Base-by-base conservation (phyloP, 92 coral and sea anemone genomes). In the Phymanthus crucifer region DNA sequence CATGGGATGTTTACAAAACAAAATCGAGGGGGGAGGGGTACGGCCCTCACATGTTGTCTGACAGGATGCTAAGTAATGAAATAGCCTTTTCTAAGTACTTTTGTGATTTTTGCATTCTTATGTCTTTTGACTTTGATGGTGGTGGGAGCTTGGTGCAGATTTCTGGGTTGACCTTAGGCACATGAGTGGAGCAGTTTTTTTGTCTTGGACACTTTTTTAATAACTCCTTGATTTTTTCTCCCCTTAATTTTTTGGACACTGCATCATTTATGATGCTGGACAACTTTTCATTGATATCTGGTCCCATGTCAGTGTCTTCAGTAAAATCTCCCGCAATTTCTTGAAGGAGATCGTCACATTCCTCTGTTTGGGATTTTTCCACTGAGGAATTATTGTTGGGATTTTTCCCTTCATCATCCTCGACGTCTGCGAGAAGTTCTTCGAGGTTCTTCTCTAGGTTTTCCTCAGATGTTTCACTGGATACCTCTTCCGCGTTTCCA, bases 231-330 rank as follows among this genome's bases (percentile, higher is more conserved):
- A 10, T 36, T 8, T 69, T 69, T 10, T 69, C 73, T 16, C 47
- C 0, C 36, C 74, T 35, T 70, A 70, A 34, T 70, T 70, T 69
- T 46, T 70, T 70, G 16, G 52, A 70, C 74, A 38, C 74, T 34
- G 74, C 12, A 70, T 70, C 74, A 70, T 40, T 70, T 70, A 70
- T 70, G 74, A 70, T 70, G 31, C 48, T 70, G 74, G 73, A 34
- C 24, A 32, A 19, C 40, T 68, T 68, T 68, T 31, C 32, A 19
- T 68, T 68, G 73, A 68, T 35, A 12, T 35, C 48, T 32, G 74
- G 75, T 13, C 75, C 75, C 4, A 40, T 38, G 40, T 71, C 36
- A 33, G 2, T 40, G 35, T 71, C 75, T 2, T 40, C 75, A 40
- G 56, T 38, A 17, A 71, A 71, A 23, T 71, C 54, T 19, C 32